These are phyloP conservation scores for Lasioglossum albipes DNA, from an alignment of 1,140 invertebrate genomes.

Conservation along the genomic window DNA sequence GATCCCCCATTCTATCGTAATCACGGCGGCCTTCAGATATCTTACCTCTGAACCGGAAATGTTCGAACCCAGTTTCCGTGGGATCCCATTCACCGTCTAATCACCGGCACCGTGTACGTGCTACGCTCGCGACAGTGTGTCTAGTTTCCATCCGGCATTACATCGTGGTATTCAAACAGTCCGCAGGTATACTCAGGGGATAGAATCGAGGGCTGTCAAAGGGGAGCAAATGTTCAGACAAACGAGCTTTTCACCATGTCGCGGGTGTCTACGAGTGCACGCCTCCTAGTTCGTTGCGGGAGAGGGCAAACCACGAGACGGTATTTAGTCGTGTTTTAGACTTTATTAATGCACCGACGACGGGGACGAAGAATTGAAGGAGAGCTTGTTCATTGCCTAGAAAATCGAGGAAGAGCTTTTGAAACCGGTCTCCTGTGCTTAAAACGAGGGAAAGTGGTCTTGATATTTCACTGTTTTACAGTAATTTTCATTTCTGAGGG, in stretches of 20 bases:
- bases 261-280: not conserved
- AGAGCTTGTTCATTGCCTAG: not conserved
- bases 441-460: no score
- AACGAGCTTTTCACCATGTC: constrained; percentile 30
- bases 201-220: not conserved
- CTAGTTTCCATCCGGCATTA: not conserved
- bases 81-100: not conserved
- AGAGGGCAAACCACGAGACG: constrained; percentile 19
- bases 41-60: not conserved
- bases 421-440: not conserved
- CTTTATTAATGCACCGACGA: constrained; percentile 25
- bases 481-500: no score
- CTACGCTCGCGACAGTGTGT: not conserved
- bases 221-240: constrained; percentile 18
- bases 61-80: not conserved
- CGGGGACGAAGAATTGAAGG: constrained; percentile 10
- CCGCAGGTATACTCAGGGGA: not conserved
- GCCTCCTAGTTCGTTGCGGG: not conserved
- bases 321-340: constrained; percentile 32
- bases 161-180: constrained; percentile 21
- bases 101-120: not conserved
- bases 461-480: no score
- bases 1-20: not conserved
- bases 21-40: not conserved
- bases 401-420: not conserved